Conservation (phyloP, 2,113 vertebrate species). For the Phrynocephalus versicolor region DNA sequence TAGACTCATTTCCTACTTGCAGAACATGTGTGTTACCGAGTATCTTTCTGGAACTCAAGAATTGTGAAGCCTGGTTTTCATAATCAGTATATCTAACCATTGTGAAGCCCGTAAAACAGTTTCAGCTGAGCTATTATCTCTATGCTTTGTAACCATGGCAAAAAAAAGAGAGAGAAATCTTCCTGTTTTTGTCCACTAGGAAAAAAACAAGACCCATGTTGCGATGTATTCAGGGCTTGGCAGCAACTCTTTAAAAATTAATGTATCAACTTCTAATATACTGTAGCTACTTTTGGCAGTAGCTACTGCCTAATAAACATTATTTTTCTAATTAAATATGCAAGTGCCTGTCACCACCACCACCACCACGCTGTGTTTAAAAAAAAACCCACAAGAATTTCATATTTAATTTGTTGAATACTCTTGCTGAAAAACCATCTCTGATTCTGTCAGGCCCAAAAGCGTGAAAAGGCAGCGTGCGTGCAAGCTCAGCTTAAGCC, state of each 20-base stretch:
- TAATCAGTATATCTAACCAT: constrained; percentile 18
- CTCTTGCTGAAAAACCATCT: too few relatives aligned
- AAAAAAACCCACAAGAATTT: too few relatives aligned
- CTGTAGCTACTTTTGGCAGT: too few relatives aligned
- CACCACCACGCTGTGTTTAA: too few relatives aligned
- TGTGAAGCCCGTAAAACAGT: background rate
- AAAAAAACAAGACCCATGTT: background rate
- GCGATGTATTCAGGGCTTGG: background rate
- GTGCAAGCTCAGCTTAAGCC: too few relatives aligned
- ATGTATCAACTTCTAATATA: too few relatives aligned
- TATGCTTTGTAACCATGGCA: background rate
- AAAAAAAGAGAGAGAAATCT: background rate
- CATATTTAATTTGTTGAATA: too few relatives aligned
- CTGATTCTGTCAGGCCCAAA: too few relatives aligned
- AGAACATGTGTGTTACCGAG: constrained; percentile 44
- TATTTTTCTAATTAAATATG: too few relatives aligned
- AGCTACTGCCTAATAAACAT: too few relatives aligned
- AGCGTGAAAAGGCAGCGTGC: too few relatives aligned
- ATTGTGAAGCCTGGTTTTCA: constrained; percentile 48
- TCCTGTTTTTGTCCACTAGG: rapidly evolving
- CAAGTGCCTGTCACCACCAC: too few relatives aligned
- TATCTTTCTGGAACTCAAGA: background rate
- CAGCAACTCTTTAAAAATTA: background rate
- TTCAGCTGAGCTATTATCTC: rapidly evolving
- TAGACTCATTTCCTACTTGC: constrained; percentile 49